Evolutionary conservation across 2,113 vertebrate species (phyloP).

Genomic region (Ciconia boyciana): DNA sequence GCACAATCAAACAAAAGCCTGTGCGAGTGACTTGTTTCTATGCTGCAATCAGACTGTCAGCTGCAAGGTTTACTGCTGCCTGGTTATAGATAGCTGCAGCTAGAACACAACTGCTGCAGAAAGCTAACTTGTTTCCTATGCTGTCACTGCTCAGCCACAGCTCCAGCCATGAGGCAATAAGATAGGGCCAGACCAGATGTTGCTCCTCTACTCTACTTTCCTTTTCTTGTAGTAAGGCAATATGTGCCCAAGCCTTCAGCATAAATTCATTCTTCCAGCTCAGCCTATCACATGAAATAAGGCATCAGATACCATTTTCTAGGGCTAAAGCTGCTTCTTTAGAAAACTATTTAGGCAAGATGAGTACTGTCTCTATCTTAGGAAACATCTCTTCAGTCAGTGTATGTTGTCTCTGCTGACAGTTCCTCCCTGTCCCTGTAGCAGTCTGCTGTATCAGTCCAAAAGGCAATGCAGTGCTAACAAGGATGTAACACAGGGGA

Average conservation of each 20-base stretch:
- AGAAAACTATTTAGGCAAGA: neutral
- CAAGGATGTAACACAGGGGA: neutral
- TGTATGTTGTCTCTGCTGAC: neutral
- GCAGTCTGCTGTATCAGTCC: neutral
- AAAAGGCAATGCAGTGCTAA: neutral
- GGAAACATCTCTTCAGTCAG: neutral
- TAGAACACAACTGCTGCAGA: neutral
- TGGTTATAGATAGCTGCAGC: neutral
- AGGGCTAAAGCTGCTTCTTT: neutral
- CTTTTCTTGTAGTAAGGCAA: neutral
- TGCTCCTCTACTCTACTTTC: neutral
- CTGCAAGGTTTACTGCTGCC: neutral
- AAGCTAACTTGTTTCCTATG: neutral
- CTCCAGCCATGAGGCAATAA: neutral
- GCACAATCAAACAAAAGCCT: neutral
- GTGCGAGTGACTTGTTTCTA: neutral
- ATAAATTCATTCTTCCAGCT: neutral
- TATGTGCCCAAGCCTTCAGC: neutral
- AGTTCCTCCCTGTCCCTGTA: neutral
- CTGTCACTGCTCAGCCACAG: neutral
- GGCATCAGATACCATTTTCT: neutral
- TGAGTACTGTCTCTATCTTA: neutral
- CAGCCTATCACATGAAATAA: neutral
- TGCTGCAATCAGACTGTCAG: neutral
- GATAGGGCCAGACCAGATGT: neutral